Evolutionary conservation across 2,888 invertebrate species (phyloP).

Genomic region (Vesta saturnalis): DNA sequence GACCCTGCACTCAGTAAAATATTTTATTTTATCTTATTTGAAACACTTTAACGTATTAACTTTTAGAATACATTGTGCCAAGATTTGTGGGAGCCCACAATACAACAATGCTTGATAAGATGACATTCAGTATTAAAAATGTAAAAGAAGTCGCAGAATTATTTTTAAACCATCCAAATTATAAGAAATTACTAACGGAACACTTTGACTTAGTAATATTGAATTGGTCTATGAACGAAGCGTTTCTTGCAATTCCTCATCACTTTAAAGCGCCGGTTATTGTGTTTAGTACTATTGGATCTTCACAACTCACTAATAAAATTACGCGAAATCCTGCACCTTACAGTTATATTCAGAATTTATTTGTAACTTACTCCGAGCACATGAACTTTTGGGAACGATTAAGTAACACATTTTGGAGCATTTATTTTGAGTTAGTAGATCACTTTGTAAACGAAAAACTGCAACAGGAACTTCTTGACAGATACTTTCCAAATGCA

Average conservation of each 20-base stretch:
- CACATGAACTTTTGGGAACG: constrained; percentile 56
- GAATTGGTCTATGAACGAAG: constrained; percentile 54
- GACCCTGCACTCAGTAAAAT: too few relatives aligned
- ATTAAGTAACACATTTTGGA: constrained; percentile 47
- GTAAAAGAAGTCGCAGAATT: constrained; percentile 22
- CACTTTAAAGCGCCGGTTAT: constrained; percentile 55
- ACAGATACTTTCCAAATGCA: constrained; percentile 47
- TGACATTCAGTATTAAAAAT: constrained; percentile 26
- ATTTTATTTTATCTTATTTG: too few relatives aligned
- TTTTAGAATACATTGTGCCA: constrained; percentile 26
- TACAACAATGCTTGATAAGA: constrained; percentile 19
- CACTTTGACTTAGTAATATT: constrained; percentile 52
- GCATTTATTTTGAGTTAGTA: constrained; percentile 23
- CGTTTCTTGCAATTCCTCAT: constrained; percentile 53
- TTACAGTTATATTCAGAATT: constrained; percentile 54
- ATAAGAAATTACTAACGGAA: constrained; percentile 36
- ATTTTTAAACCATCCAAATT: constrained; percentile 25
- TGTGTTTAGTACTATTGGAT: constrained; percentile 50
- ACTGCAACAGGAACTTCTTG: constrained; percentile 40
- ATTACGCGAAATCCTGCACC: constrained; percentile 53
- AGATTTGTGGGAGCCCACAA: constrained; percentile 17
- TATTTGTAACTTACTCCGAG: constrained; percentile 47
- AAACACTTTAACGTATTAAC: too few relatives aligned
- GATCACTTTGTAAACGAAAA: constrained; percentile 26
- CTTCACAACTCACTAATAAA: constrained; percentile 47